Evolutionary conservation across 2,797 vertebrate genomes (phyloP).

Genomic region (Cephalopachus bancanus): DNA sequence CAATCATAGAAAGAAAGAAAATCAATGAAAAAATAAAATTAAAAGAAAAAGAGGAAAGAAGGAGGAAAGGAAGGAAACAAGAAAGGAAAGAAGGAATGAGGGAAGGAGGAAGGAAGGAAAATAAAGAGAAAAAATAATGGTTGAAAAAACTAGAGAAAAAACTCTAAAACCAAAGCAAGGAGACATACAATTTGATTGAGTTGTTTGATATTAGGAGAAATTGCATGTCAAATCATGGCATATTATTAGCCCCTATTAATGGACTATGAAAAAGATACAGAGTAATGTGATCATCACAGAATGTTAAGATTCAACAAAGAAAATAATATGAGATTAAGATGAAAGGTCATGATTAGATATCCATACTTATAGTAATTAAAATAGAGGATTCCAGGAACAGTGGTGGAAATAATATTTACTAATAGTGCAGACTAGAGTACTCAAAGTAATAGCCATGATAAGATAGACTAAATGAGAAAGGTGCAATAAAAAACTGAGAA

Average conservation of each 20-base stretch:
- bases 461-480: neutral
- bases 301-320: neutral
- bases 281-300: neutral
- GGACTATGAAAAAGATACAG: neutral
- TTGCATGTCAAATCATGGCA: neutral
- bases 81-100: neutral
- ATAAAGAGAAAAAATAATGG: too few relatives aligned
- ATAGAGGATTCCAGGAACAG: neutral
- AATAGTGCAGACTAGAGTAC: neutral
- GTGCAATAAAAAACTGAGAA: neutral
- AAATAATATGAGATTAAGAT: neutral
- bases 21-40: too few relatives aligned
- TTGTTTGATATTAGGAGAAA: neutral
- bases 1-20: too few relatives aligned
- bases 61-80: too few relatives aligned
- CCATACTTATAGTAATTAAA: neutral
- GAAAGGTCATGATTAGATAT: neutral
- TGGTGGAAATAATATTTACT: neutral
- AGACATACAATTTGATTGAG: neutral
- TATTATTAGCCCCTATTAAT: neutral
- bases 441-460: too few relatives aligned
- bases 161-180: neutral
- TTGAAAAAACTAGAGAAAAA: neutral
- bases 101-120: too few relatives aligned
- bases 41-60: too few relatives aligned